Base-by-base conservation (phyloP, 1,140 invertebrate species). In the Ganaspis sp. region DNA sequence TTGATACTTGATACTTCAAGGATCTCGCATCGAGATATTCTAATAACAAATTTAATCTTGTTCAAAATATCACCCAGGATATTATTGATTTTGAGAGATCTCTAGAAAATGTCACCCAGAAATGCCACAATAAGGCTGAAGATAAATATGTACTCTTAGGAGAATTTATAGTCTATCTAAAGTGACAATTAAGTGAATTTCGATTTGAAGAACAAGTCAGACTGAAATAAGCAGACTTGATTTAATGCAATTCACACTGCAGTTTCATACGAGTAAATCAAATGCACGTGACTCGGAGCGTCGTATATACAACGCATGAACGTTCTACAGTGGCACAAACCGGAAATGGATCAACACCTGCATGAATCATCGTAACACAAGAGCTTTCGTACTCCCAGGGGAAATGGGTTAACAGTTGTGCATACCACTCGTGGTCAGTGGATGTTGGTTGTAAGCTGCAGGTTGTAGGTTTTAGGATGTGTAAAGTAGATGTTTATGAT, bases 311-410 rank as follows among this genome's bases (percentile, higher is more conserved):
- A 49, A 82, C 78, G 76, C 75, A 73, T 64, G 23, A 34, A 34
- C 72, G 78, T 82, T 77, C 15, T 70, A 69, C 72, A 79, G 81
- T 80, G 58, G 15, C 76, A 74, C 70, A 69, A 75, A 73, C 58
- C 76, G 81, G 78, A 80, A 82, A 80, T 77, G 74, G 76, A 80
- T 80, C 74, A 80, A 78, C 81, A 80, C 78, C 78, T 82, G 76
- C 74, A 80, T 82, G 76, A 80, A 82, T 82, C 76, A 82, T 82
- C 49, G 70, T 74, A 78, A 75, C 69, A 37, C 71, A 58, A 37
- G 53, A 71, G 45, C 73, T 69, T 72, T 78, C 75, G 45, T 77
- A 73, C 73, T 72, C 73, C 53, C 58, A 26, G 9, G 70, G 70
- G 78, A 77, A 82, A 80, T 80, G 21, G 75, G 77, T 80, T 77